These are phyloP conservation scores for Microctenopoma steveboyesi DNA, from an alignment of 2,797 vertebrate species.

Conservation along the genomic window DNA sequence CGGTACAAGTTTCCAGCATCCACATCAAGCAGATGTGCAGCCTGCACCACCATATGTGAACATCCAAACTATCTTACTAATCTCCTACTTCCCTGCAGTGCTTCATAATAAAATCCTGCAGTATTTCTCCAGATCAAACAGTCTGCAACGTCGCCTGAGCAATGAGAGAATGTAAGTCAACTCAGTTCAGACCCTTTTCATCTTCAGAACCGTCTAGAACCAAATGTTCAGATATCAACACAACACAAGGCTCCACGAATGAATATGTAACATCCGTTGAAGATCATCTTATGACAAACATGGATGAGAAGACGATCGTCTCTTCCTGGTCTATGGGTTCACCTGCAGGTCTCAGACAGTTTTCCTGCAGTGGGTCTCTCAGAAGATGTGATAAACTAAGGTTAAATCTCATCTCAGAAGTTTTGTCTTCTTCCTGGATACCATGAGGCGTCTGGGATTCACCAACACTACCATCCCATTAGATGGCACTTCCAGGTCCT, in stretches of 20 bases:
- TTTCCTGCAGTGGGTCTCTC: constrained; percentile 37
- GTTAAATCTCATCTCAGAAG: constrained; percentile 59
- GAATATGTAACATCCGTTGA: neutral
- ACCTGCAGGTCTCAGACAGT: constrained; percentile 37
- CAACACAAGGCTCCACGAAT: constrained; percentile 19
- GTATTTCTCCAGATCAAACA: constrained; percentile 18
- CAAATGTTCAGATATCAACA: constrained; percentile 18
- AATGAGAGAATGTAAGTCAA: neutral
- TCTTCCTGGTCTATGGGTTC: constrained; percentile 38
- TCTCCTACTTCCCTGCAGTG: constrained; percentile 6
- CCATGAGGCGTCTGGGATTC: neutral
- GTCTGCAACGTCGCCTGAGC: constrained; percentile 13
- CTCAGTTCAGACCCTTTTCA: constrained; percentile 17
- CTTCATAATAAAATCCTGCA: constrained; percentile 31
- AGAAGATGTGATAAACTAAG: constrained; percentile 17
- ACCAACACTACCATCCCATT: neutral
- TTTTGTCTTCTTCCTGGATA: constrained; percentile 17
- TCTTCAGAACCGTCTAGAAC: neutral
- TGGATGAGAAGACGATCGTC: constrained; percentile 11
- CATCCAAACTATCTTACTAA: constrained; percentile 13
- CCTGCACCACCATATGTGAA: neutral
- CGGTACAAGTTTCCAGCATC: neutral
- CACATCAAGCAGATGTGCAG: constrained; percentile 1
- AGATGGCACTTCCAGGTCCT: constrained; percentile 11
- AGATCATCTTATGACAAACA: constrained; percentile 60